Evolutionary conservation across 2,113 vertebrate genomes (phyloP).

Genomic region (Chlamydotis undulata): DNA sequence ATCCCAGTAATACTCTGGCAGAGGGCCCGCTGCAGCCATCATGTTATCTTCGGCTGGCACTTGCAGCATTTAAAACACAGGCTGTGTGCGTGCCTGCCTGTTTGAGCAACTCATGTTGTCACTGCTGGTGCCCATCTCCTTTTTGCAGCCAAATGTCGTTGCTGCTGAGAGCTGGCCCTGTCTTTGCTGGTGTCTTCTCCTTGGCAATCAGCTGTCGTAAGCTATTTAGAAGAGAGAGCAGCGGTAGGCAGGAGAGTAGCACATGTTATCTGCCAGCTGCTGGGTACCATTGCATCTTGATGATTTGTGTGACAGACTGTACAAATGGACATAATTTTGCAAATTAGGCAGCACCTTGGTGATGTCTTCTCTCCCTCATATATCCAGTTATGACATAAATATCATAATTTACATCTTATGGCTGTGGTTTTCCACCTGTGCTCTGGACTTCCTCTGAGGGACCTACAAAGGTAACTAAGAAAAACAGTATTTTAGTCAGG

Average conservation of each 20-base stretch:
- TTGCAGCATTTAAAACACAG: not conserved
- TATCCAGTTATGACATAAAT: not conserved
- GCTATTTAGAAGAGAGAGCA: not conserved
- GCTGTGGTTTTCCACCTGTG: not conserved
- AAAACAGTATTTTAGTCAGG: not conserved
- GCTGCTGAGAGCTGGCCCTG: not conserved
- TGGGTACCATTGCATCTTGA: not conserved
- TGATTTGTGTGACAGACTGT: not conserved
- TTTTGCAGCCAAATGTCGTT: not conserved
- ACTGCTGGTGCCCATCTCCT: not conserved
- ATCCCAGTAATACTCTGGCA: not conserved
- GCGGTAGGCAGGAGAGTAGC: not conserved
- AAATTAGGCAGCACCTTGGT: conserved; percentile 13
- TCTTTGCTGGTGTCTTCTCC: not conserved
- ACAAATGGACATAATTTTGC: conserved; percentile 2
- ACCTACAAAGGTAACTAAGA: not conserved
- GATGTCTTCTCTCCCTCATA: not conserved
- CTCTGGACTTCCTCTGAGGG: not conserved
- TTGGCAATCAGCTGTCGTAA: not conserved
- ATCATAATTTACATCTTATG: not conserved
- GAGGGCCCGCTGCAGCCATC: not conserved
- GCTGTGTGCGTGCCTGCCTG: not conserved
- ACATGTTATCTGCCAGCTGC: conserved; percentile 3
- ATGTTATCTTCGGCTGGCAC: not conserved
- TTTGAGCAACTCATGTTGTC: conserved; percentile 7